A percentile compares a stretch with the other conserved stretches of the same genome.
These are phyloP conservation scores for Penaeus chinensis DNA, from an alignment of 1,140 invertebrate genomes.

Conservation along the genomic window DNA sequence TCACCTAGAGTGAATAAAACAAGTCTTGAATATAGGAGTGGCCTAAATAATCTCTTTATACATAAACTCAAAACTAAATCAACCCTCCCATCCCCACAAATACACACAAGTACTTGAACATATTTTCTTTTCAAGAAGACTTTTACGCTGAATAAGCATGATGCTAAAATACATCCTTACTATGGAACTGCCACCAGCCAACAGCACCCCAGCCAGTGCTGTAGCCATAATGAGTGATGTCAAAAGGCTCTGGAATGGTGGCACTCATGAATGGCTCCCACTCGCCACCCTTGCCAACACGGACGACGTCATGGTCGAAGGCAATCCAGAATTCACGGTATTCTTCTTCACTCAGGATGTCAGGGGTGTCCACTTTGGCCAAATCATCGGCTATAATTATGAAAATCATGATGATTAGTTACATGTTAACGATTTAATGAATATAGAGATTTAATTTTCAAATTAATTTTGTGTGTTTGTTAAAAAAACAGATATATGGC, in stretches of 20 bases:
- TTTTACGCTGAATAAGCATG: too few species aligned
- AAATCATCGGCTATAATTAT: constrained; percentile 52
- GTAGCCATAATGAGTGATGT: constrained; percentile 79
- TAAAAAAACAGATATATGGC: too few species aligned
- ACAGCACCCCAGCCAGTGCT: constrained; percentile 86
- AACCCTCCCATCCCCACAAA: too few species aligned
- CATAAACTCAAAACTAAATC: background rate
- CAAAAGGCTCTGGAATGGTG: constrained; percentile 75
- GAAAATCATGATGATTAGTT: background rate
- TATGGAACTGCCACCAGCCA: constrained; percentile 84
- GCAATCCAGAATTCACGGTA: constrained; percentile 87
- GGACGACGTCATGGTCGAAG: constrained; percentile 75
- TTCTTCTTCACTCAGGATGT: constrained; percentile 59
- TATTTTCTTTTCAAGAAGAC: too few species aligned
- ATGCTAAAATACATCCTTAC: constrained; percentile 36
- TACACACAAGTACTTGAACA: too few species aligned
- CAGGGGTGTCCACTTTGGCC: constrained; percentile 60
- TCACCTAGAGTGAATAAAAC: constrained; percentile 49
- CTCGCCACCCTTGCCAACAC: constrained; percentile 63
- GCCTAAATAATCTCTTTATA: background rate
- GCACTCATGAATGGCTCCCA: constrained; percentile 55
- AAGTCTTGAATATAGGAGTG: background rate
- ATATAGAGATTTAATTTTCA: too few species aligned
- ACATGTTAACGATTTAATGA: background rate
- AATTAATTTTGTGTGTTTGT: too few species aligned